These are phyloP conservation scores for Bolborhynchus lineola DNA, from an alignment of 2,113 vertebrate species.

Conservation along the genomic window DNA sequence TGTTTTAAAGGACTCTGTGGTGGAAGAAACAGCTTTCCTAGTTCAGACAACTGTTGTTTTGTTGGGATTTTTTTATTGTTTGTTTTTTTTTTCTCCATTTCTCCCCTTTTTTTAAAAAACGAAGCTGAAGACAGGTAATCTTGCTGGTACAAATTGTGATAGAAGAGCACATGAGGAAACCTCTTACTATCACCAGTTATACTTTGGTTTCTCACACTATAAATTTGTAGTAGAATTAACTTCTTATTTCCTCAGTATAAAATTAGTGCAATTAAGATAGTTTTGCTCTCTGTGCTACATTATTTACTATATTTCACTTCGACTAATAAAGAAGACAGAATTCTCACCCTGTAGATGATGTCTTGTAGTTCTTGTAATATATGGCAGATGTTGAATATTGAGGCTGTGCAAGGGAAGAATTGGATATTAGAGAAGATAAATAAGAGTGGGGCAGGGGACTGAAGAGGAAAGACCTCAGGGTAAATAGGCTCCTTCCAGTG, in stretches of 20 bases:
- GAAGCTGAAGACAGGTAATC: neutral
- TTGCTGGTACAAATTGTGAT: neutral
- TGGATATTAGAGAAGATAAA: neutral
- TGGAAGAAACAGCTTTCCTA: neutral
- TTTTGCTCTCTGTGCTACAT: neutral
- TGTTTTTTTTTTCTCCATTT: neutral
- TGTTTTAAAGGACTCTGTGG: neutral
- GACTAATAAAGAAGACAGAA: neutral
- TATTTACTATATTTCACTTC: neutral
- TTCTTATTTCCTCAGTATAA: neutral
- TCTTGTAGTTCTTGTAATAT: neutral
- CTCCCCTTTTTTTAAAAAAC: neutral
- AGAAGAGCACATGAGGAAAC: neutral
- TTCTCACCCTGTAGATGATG: neutral
- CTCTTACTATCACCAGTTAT: neutral
- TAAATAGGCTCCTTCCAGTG: neutral
- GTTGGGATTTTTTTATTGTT: neutral
- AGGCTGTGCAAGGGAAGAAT: neutral
- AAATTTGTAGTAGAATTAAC: neutral
- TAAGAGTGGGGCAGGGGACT: neutral
- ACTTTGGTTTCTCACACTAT: neutral
- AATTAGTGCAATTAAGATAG: neutral
- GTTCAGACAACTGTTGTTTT: neutral
- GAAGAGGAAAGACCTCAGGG: neutral
- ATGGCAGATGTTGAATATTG: neutral